Percentiles rank a stretch among this genome's conserved stretches.
These are phyloP conservation scores for Parambassis ranga DNA, from an alignment of 2,797 vertebrate genomes.

Conservation along the genomic window DNA sequence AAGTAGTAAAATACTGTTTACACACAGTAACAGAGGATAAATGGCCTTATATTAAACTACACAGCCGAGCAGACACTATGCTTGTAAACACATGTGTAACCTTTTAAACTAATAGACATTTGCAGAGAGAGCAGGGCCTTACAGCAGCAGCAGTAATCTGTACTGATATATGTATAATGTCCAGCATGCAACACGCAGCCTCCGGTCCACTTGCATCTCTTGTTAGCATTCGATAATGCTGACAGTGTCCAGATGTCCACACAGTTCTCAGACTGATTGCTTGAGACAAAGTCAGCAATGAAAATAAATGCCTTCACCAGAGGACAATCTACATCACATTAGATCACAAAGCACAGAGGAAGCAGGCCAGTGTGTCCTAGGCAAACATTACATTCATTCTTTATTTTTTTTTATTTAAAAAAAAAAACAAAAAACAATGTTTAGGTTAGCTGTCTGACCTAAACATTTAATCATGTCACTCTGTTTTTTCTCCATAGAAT, in stretches of 20 bases:
- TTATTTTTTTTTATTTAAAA: not conserved
- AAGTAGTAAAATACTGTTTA: too few relatives aligned
- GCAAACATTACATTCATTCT: not conserved
- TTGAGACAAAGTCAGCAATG: slow-evolving; percentile 14
- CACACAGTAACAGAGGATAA: too few relatives aligned
- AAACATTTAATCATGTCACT: too few relatives aligned
- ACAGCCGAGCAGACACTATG: too few relatives aligned
- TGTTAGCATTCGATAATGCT: not conserved
- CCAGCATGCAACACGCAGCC: not conserved
- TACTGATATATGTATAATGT: not conserved
- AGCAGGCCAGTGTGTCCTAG: not conserved
- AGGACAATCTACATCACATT: slow-evolving; percentile 9
- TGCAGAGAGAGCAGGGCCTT: too few relatives aligned
- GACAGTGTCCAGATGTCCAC: slow-evolving; percentile 26
- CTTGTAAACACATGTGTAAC: too few relatives aligned
- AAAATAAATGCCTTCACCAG: slow-evolving; percentile 9
- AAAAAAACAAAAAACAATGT: too few relatives aligned
- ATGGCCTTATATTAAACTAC: too few relatives aligned
- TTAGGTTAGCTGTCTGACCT: too few relatives aligned
- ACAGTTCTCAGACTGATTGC: slow-evolving; percentile 12
- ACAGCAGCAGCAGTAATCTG: not conserved
- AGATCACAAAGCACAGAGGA: not conserved
- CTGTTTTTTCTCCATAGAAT: not conserved
- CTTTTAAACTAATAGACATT: too few relatives aligned
- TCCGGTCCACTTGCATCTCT: not conserved